Conservation (phyloP, 2,797 vertebrate genomes). For the Chloroceryle inda region DNA sequence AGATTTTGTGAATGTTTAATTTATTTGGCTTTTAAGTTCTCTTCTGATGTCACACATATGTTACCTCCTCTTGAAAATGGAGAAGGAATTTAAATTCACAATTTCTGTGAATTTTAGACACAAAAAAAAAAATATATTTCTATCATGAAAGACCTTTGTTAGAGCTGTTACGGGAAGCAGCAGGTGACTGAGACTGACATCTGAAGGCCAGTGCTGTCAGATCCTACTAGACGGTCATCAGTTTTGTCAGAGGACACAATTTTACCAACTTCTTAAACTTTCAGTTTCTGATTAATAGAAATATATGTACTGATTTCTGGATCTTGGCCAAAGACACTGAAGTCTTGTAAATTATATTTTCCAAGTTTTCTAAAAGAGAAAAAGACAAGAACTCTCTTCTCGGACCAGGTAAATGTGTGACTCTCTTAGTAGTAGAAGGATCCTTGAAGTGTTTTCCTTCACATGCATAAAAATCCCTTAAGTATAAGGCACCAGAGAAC, state of each 20-base stretch:
- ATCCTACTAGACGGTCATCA: background rate
- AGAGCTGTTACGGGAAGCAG: background rate
- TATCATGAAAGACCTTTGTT: background rate
- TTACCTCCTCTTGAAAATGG: background rate
- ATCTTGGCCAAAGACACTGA: background rate
- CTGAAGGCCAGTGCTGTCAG: background rate
- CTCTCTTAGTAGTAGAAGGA: background rate
- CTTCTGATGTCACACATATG: background rate
- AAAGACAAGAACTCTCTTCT: background rate
- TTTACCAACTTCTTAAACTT: background rate
- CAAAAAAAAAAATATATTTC: background rate
- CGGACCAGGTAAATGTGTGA: background rate
- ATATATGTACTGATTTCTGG: background rate
- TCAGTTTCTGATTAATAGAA: background rate
- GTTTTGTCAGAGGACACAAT: background rate
- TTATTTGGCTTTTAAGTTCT: background rate
- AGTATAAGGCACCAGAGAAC: background rate
- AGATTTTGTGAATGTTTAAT: background rate
- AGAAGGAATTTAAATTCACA: background rate
- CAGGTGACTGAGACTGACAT: background rate
- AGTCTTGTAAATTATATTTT: background rate
- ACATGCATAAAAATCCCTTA: background rate
- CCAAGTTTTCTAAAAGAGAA: background rate
- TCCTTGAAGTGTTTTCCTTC: constrained; percentile 53
- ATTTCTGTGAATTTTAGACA: background rate